Base-by-base conservation (phyloP, 2,888 invertebrate genomes). In the Pemphredon lugubris region DNA sequence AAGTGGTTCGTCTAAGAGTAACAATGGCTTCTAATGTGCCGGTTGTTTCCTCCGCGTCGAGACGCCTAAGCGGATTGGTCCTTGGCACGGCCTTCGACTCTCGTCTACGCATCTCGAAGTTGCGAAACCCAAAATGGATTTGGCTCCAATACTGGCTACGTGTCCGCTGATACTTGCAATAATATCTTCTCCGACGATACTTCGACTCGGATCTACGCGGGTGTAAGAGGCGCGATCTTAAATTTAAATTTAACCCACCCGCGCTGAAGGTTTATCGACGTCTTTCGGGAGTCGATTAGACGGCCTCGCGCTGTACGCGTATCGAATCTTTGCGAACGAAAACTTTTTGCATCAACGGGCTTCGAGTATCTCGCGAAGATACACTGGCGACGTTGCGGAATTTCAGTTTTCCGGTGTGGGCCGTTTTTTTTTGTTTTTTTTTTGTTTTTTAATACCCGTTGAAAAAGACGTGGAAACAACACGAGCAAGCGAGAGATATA, bases 1-100 rank as follows among this genome's bases (percentile, higher is more conserved):
- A 84, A 84, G 84, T 84, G 85, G 84, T 73, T 78, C 77, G 83
- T 82, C 83, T 73, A 78, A 74, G 59, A 66, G 78, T 75, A 83
- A 84, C 83, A 84, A 84, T 80, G 74, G 73, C 70, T 72, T 73
- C 77, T 77, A 77, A 77, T 68, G 78, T 59, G 55, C 53, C 66
- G 55, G 47, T 59, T 55, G 67, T 65, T 65, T 61, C 75, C 67
- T 58, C 50, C 44, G 53, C 55, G 55, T 42, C 61, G 60, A 39
- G 13, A 50, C 21, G 14, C n/a, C 16, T 40, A 42, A 40, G 13
- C 34, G 9, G 64, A 74, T 77, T 50, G 75, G 64, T 55, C 64
- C 59, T 59, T 64, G 67, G 50, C 63, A 23, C 61, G 59, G 61
- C 75, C 78, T 75, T 78, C 78, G 53, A 21, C 39, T 2, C n/a